Base-by-base conservation (phyloP, 2,797 vertebrate genomes). In the Anomalospiza imberbis region DNA sequence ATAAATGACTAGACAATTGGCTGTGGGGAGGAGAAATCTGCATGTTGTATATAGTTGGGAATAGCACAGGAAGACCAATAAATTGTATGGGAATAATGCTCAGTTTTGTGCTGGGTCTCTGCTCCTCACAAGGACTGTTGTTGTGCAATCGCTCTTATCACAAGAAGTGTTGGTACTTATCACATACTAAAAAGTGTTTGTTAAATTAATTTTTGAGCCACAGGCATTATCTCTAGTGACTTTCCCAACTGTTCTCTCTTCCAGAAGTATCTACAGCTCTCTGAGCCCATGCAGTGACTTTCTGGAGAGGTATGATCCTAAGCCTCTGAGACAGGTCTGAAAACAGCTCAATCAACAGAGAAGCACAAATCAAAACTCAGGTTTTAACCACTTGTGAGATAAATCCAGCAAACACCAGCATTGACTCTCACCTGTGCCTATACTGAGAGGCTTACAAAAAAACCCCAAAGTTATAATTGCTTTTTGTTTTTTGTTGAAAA, bases 1-100 rank as follows among this genome's bases (percentile, higher is more conserved):
- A 95, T 24, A 94, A 91, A 91, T 88, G 90, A 82, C 63, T 82
- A 18, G 51, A 86, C 48, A 70, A 28, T 51, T 12, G 29, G 22
- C 36, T 72, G 26, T 5, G 31, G 44, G 24, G n/a, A 36, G 36
- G 38, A 73, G 53, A 57, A 68, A 83, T 58, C 55, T 50, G 31
- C 29, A 12, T 1, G 0, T 51, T 74, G 26, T 47, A 3, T 54
- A 25, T 13, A 17, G 75, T 1, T 66, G 45, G 57, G 53, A 86
- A 93, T 38, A 83, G 50, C 48, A 60, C 20, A 50, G 34, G 18
- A 50, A 86, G 25, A 85, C 17, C 25, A 54, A n/a, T 18, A 36
- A 29, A 42, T 36, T 58, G 6, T 20, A 6, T 14, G 20, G 51
- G 44, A 65, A 26, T 18, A 44, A 6, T 17, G 32, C 10, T 89